phyloP scores from a whole-genome alignment of 2,888 invertebrate species.

The Dasysyrphus tricinctus region DNA sequence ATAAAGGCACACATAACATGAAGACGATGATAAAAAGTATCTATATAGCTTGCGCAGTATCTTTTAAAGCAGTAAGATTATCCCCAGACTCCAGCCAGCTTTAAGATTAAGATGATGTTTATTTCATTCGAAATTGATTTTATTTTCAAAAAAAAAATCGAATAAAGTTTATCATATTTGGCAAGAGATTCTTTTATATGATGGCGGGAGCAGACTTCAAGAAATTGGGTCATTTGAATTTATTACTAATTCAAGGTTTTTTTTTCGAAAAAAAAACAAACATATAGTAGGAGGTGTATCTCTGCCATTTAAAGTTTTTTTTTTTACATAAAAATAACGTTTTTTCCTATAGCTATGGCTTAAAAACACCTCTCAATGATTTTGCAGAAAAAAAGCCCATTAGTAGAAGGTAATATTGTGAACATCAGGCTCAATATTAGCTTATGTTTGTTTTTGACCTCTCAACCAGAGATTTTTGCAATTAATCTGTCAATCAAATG shows the following conservation, averaged over 20 bases:
- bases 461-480: conserved; percentile 34
- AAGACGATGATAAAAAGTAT: conserved; percentile 11
- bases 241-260: conserved; percentile 54
- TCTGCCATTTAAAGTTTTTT: conserved; percentile 13
- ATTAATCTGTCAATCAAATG: conserved; percentile 71
- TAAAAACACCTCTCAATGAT: conserved; percentile 29
- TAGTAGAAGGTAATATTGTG: conserved; percentile 38
- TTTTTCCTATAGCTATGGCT: too few relatives aligned
- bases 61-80: conserved; percentile 35
- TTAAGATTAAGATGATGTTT: conserved; percentile 60
- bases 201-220: conserved; percentile 55
- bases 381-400: conserved; percentile 45
- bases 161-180: conserved; percentile 65
- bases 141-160: conserved; percentile 7
- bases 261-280: not conserved
- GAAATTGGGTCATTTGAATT: conserved; percentile 73
- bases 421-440: conserved; percentile 11
- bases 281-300: conserved; percentile 31
- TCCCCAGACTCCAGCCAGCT: too few relatives aligned
- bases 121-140: conserved; percentile 55
- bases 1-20: not conserved
- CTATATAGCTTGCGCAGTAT: conserved; percentile 7
- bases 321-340: not conserved
- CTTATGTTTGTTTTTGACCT: conserved; percentile 57
- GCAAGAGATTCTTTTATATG: conserved; percentile 62